A percentile compares a stretch with the other conserved stretches of the same genome.
Conservation (phyloP, 30 jellyfish, hydroid and myxozoan genomes). For the Chironex yamaguchii region DNA sequence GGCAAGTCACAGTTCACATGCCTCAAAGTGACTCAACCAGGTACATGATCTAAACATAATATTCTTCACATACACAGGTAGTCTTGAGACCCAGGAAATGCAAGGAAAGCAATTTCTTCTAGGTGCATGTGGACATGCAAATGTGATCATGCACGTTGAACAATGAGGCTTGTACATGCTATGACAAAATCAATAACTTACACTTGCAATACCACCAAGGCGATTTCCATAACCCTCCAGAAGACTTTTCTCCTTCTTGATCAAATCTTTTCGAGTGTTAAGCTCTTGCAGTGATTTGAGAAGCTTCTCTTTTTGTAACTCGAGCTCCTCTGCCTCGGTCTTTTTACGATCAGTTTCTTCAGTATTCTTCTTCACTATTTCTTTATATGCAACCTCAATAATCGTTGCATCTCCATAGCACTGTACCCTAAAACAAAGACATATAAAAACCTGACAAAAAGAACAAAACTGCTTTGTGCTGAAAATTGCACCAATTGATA, state of each 20-base stretch:
- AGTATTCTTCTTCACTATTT: background rate
- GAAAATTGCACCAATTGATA: slow-evolving; percentile 58
- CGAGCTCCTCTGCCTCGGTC: slow-evolving; percentile 40
- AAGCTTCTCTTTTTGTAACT: slow-evolving; percentile 4
- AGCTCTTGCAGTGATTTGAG: slow-evolving; percentile 7
- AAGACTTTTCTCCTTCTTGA: slow-evolving; percentile 50
- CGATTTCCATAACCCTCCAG: slow-evolving; percentile 64
- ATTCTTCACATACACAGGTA: no score
- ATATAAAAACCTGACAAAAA: background rate
- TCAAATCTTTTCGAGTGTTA: background rate
- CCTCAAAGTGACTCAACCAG: no score
- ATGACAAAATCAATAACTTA: no score
- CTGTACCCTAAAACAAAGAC: slow-evolving; percentile 48
- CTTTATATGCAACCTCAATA: slow-evolving; percentile 67
- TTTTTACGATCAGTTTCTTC: slow-evolving; percentile 42
- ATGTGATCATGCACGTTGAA: no score
- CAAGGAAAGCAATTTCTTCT: no score
- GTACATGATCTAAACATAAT: no score
- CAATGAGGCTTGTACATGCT: no score
- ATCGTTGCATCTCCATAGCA: slow-evolving; percentile 88
- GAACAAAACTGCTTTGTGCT: no score
- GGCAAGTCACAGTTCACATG: no score
- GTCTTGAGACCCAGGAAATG: no score
- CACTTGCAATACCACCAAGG: slow-evolving; percentile 43
- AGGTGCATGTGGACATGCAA: no score